Evolutionary conservation across 2,888 invertebrate species (phyloP).

Genomic region (Danaus chrysippus): DNA sequence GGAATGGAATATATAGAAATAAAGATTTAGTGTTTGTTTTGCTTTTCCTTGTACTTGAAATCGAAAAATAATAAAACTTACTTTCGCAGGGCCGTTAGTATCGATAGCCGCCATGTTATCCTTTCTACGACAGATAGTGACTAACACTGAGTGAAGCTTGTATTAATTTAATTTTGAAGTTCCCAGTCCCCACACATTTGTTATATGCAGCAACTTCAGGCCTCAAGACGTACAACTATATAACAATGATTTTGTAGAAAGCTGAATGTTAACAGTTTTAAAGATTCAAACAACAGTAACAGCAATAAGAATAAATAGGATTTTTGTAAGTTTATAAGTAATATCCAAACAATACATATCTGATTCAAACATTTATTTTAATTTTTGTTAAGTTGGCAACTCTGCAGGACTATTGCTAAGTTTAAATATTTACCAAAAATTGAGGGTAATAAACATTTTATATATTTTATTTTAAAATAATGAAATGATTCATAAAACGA

Average conservation of each 20-base stretch:
- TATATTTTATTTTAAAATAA: not conserved
- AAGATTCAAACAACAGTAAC: too few relatives aligned
- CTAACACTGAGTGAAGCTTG: conserved; percentile 42
- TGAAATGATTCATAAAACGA: not conserved
- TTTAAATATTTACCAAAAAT: conserved; percentile 5
- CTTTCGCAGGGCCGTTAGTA: conserved; percentile 64
- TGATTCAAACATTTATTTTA: not conserved
- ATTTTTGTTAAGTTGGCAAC: conserved; percentile 13
- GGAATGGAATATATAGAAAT: not conserved
- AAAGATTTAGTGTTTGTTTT: too few relatives aligned
- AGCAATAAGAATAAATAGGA: too few relatives aligned
- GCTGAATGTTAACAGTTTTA: not conserved
- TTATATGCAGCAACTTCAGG: conserved; percentile 40
- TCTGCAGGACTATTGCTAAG: conserved; percentile 7
- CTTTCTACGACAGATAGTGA: conserved; percentile 46
- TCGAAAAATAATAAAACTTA: conserved; percentile 41
- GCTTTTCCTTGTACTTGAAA: too few relatives aligned
- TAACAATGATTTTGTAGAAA: not conserved
- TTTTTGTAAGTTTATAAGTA: too few relatives aligned
- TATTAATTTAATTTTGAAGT: conserved; percentile 12
- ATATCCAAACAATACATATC: not conserved
- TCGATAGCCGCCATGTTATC: conserved; percentile 81
- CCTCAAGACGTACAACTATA: conserved; percentile 35
- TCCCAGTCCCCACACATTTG: not conserved
- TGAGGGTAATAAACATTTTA: conserved; percentile 1